Percentiles rank a stretch among this genome's conserved stretches.
Evolutionary conservation across 2,113 vertebrate genomes (phyloP).

Genomic region (Cinclus cinclus): DNA sequence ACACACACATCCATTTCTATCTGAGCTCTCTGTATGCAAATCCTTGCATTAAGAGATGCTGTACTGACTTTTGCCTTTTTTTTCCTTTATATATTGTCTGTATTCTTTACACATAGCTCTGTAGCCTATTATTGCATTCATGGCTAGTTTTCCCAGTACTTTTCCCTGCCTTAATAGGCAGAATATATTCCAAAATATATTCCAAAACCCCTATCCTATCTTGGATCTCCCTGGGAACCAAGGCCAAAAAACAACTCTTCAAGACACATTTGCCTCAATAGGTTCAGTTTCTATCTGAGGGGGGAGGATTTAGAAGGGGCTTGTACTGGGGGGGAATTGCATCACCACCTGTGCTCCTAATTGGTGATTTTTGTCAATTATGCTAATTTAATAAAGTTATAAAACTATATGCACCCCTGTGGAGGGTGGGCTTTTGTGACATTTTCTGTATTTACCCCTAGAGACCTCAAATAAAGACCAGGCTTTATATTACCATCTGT

Average conservation of each 20-base stretch:
- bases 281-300: background rate
- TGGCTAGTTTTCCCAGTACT: background rate
- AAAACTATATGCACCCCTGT: rapidly evolving
- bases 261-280: background rate
- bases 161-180: background rate
- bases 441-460: background rate
- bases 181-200: background rate
- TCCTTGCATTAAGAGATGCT: background rate
- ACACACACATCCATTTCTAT: background rate
- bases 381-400: background rate
- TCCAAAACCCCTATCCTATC: background rate
- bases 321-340: background rate
- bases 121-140: background rate
- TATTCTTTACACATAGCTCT: background rate
- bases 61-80: background rate
- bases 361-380: background rate
- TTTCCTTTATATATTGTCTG: background rate
- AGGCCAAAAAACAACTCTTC: background rate
- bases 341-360: background rate
- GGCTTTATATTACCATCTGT: background rate
- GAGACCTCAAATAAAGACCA: background rate
- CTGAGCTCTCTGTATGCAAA: background rate
- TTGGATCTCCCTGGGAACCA: background rate
- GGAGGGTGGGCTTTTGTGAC: background rate
- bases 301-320: background rate